These are phyloP conservation scores for Galendromus occidentalis DNA, from an alignment of 1,140 invertebrate genomes.

Conservation along the genomic window DNA sequence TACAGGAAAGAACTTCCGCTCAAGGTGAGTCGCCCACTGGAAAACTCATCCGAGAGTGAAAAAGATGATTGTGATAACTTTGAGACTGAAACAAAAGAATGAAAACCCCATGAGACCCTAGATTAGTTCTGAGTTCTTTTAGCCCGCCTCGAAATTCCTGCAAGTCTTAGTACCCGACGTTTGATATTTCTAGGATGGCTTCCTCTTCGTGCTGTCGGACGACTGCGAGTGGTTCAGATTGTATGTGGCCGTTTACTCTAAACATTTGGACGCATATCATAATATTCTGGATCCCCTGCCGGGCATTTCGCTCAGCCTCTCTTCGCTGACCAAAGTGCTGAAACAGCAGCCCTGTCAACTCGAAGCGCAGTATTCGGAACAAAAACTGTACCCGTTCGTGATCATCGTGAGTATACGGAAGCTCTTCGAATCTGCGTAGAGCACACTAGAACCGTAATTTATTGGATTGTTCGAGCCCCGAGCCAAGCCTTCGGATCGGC, in stretches of 20 bases:
- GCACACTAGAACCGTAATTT: no score
- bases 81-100: no score
- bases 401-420: background rate
- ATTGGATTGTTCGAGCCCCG: no score
- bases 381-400: background rate
- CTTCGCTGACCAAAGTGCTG: background rate
- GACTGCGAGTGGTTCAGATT: slow-evolving; percentile 6
- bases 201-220: slow-evolving; percentile 1
- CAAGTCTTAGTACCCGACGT: no score
- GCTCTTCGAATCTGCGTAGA: no score
- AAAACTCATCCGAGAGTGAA: no score
- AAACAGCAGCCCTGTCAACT: background rate
- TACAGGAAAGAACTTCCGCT: slow-evolving; percentile 2
- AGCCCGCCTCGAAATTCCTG: no score
- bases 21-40: background rate
- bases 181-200: background rate
- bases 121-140: no score
- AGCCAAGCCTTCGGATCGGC: no score
- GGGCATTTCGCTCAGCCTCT: background rate
- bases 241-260: slow-evolving; percentile 1
- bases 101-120: no score
- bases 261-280: slow-evolving; percentile 1
- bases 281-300: slow-evolving; percentile 8
- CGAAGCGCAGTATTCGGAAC: background rate
- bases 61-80: no score